Evolutionary conservation across 2,888 invertebrate species (phyloP), one percentile per base, ranked within the genome.

Genomic region (Cosmia pyralina): DNA sequence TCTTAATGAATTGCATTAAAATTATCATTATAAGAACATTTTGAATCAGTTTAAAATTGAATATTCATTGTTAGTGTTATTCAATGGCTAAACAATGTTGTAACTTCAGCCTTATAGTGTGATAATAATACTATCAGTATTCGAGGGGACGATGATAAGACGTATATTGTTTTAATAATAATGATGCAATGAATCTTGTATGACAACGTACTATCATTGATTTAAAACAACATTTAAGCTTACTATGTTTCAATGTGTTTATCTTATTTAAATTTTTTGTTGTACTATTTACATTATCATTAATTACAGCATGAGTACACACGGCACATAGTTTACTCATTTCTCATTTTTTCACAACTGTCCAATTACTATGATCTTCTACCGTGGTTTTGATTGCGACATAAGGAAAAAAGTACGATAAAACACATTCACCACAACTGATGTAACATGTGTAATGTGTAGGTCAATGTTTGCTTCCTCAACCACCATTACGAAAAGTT

Each of bases 111-210:
- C 63, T 70, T 64, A 34, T 59, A 67, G 10, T 59, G 57, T 50
- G 63, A 50, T 57, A 69, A 82, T 79, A 87, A 57, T 65, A 52
- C 34, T 79, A 86, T 85, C 85, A 48, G 50, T 50, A 52, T 53
- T 74, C 44, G 28, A 75, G 59, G 34, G 62, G 34, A 57, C 57
- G 17, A 50, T 55, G 79, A 83, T 74, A 80, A 79, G 34, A 68
- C 41, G n/a, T 77, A 41, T 74, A 80, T 77, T 84, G 70, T 81
- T 86, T 75, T 58, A 85, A 82, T 82, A 82, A 80, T 68, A 75
- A 75, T 85, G 84, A 85, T 79, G 80, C 82, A 85, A 85, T 82
- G n/a, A 28, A 48, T 72, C 28, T 72, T 65, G 58, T 60, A 65
- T 63, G 34, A 62, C 52, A 60, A 22, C 44, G 57, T 70, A 67